phyloP scores from a whole-genome alignment of 2,888 invertebrate species.

The Tipula helvola region DNA sequence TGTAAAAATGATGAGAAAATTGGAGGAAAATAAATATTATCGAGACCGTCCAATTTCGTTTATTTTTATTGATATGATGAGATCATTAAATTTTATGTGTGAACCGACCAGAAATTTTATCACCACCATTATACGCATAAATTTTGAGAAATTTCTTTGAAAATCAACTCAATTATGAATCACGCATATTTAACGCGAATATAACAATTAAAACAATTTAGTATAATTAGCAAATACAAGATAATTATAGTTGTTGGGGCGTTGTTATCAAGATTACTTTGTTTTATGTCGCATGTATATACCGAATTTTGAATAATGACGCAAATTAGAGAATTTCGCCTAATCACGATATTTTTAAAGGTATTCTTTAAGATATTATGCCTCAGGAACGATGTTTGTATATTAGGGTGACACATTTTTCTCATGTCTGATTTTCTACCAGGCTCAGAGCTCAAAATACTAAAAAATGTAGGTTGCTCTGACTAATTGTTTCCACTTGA shows the following conservation, averaged over 20 bases:
- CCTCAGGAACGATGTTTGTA: no score
- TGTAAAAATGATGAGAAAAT: not conserved
- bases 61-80: not conserved
- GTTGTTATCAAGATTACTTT: not conserved
- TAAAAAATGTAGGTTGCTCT: no score
- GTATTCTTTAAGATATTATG: no score
- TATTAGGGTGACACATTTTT: no score
- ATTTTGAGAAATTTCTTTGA: not conserved
- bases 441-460: no score
- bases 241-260: not conserved
- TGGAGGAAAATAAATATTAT: not conserved
- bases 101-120: not conserved
- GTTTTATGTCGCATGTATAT: not conserved
- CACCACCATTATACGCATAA: not conserved
- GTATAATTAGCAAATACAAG: not conserved
- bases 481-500: no score
- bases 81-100: not conserved
- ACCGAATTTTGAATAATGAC: not conserved
- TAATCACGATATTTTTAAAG: no score
- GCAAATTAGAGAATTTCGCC: not conserved
- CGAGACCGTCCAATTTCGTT: not conserved
- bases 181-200: not conserved
- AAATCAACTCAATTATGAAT: not conserved
- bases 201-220: not conserved
- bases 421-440: no score